Percentiles rank a stretch among this genome's conserved stretches.
Evolutionary conservation across 1,140 invertebrate genomes (phyloP).

Genomic region (Ostrea denselamellosa): DNA sequence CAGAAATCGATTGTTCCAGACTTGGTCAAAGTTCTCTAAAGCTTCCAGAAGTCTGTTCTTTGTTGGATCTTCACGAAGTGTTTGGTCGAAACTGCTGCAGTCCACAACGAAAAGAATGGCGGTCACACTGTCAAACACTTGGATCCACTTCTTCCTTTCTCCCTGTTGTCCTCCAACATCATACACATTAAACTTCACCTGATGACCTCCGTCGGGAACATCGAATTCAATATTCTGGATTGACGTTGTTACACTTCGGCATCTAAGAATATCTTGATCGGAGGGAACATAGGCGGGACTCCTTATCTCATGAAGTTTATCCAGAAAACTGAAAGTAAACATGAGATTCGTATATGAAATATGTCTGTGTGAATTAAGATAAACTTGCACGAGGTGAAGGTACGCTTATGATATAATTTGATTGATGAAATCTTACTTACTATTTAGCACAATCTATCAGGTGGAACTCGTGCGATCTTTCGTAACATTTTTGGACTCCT

Average conservation of each 20-base stretch:
- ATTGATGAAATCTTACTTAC: conserved; percentile 83
- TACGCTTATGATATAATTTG: background rate
- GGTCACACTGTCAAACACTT: conserved; percentile 90
- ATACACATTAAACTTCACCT: conserved; percentile 75
- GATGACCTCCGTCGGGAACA: conserved; percentile 69
- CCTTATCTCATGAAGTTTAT: conserved; percentile 69
- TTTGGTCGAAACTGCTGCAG: conserved; percentile 88
- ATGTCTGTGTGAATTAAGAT: background rate
- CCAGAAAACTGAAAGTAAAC: conserved; percentile 71
- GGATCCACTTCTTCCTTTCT: conserved; percentile 90
- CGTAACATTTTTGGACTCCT: conserved; percentile 95
- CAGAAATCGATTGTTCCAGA: conserved; percentile 89
- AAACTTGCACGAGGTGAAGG: background rate
- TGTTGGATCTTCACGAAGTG: conserved; percentile 84
- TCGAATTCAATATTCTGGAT: conserved; percentile 75
- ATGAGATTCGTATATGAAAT: background rate
- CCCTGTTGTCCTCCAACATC: conserved; percentile 87
- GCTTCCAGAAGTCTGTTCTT: conserved; percentile 87
- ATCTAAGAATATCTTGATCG: conserved; percentile 77
- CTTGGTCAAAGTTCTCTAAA: conserved; percentile 86
- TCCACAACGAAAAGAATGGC: conserved; percentile 89
- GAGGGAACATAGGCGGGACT: conserved; percentile 69
- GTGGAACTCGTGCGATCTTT: conserved; percentile 99
- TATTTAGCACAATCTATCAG: conserved; percentile 99
- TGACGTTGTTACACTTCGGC: conserved; percentile 71